Conservation (phyloP, 1,140 invertebrate genomes). For the Caenorhabditis elegans region WBcel235 BX284602.5:9800001-9800500, state of each 20-base stretch:
- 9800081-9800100: background rate
- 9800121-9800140: too few species aligned
- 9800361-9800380: too few species aligned
- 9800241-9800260: background rate
- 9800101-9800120: too few species aligned
- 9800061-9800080: background rate
- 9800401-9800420: too few species aligned
- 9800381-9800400: too few species aligned
- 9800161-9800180: background rate
- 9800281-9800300: background rate
- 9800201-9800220: background rate
- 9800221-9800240: background rate
- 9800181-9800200: background rate
- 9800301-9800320: too few species aligned
- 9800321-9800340: too few species aligned
- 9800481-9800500: too few species aligned
- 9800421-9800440: too few species aligned
- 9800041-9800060: constrained; percentile 66
- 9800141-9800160: background rate
- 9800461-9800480: too few species aligned
- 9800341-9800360: too few species aligned
- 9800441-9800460: too few species aligned
- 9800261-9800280: background rate
- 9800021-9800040: constrained; percentile 67
- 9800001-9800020: constrained; percentile 68